These are phyloP conservation scores for Tachina lurida DNA, from an alignment of 2,888 invertebrate species.

Conservation along the genomic window DNA sequence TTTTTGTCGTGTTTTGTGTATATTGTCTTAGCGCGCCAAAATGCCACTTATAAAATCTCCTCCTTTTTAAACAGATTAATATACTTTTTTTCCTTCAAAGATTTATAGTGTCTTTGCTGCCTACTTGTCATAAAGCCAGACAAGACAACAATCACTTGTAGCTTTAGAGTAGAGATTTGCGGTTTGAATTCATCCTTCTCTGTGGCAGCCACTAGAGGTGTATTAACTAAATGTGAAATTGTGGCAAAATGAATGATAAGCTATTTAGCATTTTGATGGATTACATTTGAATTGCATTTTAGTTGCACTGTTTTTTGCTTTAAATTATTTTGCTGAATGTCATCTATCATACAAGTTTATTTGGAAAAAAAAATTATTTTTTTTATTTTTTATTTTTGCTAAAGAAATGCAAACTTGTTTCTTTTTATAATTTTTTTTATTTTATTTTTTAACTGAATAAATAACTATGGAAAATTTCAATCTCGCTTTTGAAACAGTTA, in stretches of 20 bases:
- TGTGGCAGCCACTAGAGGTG: constrained; percentile 38
- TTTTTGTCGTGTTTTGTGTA: not conserved
- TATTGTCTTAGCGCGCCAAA: not conserved
- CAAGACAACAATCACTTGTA: constrained; percentile 41
- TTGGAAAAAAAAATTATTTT: not conserved
- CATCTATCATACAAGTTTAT: constrained; percentile 49
- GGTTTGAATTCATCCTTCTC: constrained; percentile 25
- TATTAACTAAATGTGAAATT: constrained; percentile 57
- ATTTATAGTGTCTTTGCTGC: constrained; percentile 37
- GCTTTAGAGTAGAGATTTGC: not conserved
- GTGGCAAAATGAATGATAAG: constrained; percentile 66
- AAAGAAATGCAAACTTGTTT: constrained; percentile 48
- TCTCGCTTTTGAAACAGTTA: constrained; percentile 36
- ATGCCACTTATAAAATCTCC: constrained; percentile 24
- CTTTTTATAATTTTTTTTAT: not conserved
- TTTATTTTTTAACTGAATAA: constrained; percentile 8
- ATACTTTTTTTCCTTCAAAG: constrained; percentile 7
- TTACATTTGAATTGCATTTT: constrained; percentile 66
- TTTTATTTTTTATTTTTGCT: not conserved
- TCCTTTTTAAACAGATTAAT: constrained; percentile 9
- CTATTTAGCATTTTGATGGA: constrained; percentile 70
- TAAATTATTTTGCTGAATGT: constrained; percentile 29
- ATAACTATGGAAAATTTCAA: constrained; percentile 39
- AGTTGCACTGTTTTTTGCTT: constrained; percentile 19
- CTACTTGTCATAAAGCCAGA: constrained; percentile 48